Conservation (phyloP, 2,888 invertebrate genomes). For the Lasiommata megera region DNA sequence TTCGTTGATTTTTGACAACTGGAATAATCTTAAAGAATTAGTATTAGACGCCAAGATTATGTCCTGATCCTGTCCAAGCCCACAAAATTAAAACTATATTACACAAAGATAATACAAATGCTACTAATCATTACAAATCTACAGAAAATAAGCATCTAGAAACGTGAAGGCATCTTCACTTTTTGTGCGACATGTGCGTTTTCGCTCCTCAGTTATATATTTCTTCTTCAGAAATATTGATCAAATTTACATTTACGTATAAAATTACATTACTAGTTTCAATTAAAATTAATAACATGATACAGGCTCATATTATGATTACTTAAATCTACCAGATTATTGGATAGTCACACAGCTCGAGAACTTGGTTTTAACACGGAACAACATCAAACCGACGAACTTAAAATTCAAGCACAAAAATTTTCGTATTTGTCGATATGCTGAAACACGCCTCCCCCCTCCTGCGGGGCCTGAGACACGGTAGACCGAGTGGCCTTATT, state of each 20-base stretch:
- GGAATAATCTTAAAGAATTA: too few species aligned
- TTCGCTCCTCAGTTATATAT: slow-evolving; percentile 35
- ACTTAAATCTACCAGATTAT: slow-evolving; percentile 42
- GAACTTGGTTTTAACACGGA: slow-evolving; percentile 47
- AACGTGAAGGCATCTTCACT: slow-evolving; percentile 4
- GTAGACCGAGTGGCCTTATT: slow-evolving; percentile 46
- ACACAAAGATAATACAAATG: background rate
- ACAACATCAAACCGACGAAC: slow-evolving; percentile 68
- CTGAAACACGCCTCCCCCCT: slow-evolving; percentile 44
- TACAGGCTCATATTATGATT: slow-evolving; percentile 28
- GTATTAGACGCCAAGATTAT: too few species aligned
- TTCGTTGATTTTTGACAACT: too few species aligned
- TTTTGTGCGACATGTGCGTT: slow-evolving; percentile 37
- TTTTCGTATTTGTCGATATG: slow-evolving; percentile 64
- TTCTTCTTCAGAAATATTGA: slow-evolving; percentile 30
- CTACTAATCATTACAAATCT: background rate
- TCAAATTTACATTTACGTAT: slow-evolving; percentile 35
- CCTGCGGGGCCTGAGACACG: slow-evolving; percentile 30
- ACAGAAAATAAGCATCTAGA: background rate
- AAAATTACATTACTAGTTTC: slow-evolving; percentile 33
- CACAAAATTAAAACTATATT: background rate
- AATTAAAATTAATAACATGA: slow-evolving; percentile 19
- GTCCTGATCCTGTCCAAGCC: background rate
- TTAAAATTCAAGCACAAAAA: slow-evolving; percentile 52
- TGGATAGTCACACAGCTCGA: slow-evolving; percentile 43